Base-by-base conservation (phyloP, 1,140 invertebrate genomes). In the Wiebesia pumilae region DNA sequence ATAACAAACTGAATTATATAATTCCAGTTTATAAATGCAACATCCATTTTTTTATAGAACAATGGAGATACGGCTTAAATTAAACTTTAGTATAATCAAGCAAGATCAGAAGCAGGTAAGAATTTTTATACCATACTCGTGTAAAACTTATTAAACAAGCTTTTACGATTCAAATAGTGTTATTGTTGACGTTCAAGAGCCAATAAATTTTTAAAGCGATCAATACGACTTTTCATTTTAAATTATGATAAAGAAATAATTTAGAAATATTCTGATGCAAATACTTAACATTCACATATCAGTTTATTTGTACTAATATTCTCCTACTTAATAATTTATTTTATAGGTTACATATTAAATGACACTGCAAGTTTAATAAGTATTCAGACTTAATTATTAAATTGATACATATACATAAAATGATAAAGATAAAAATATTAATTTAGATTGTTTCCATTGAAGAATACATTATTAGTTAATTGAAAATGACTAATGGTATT, bases 131-230 rank as follows among this genome's bases (percentile, higher is more conserved):
- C 33, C 82, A 54, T 62, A 75, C 69, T 83, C 27, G 6, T 62
- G 43, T 51, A 7, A 77, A 83, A 21, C 33, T 33, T 77, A 83
- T 47, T 30, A 9, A 21, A 40, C 33, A 40, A 75, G 47, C 62
- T 83, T 77, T 83, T 77, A 77, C 40, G 69, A 77, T 75, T 83
- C 69, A 58, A 77, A 83, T 83, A 83, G 69, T 83, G 75, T 83
- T 62, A 62, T 27, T 43, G 35, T 62, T 4, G 7, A n/a, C 12
- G 33, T n/a, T 51, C 33, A 33, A 19, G 30, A n/a, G 30, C 43
- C 1, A 71, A 19, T 30, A 35, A 67, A 67, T 83, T 83, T 73
- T 40, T 9, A 43, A 65, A 67, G 80, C 38, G 80, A 81, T 81
- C 80, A 33, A 69, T 81, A 69, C 1, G 33, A 81, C 10, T 69